These are phyloP conservation scores for Epinephelus cyanopodus DNA, from an alignment of 2,113 vertebrate genomes.

Conservation along the genomic window DNA sequence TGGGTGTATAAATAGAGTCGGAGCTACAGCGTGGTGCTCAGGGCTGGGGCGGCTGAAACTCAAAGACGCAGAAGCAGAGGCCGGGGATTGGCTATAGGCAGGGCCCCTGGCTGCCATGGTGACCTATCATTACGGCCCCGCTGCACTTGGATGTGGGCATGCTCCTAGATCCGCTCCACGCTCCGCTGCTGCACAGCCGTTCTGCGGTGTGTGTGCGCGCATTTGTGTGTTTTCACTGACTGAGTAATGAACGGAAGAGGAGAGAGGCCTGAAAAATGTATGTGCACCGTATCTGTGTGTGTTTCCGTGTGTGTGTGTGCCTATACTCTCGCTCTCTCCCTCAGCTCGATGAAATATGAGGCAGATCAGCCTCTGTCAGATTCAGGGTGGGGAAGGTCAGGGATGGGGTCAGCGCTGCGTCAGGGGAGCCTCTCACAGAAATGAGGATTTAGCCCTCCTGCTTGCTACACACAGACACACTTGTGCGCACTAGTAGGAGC, in stretches of 20 bases:
- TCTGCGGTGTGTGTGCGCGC: conserved; percentile 38
- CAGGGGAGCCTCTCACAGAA: conserved; percentile 71
- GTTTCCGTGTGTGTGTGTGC: conserved; percentile 6
- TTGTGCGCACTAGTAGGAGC: conserved; percentile 8
- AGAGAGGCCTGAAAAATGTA: conserved; percentile 56
- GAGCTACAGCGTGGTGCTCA: not conserved
- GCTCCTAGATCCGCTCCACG: conserved; percentile 48
- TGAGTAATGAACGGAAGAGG: conserved; percentile 54
- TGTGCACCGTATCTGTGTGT: conserved; percentile 38
- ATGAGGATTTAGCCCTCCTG: conserved; percentile 74
- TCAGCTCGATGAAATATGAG: conserved; percentile 79
- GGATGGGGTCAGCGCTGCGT: conserved; percentile 70
- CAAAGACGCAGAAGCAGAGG: conserved; percentile 40
- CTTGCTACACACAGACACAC: conserved; percentile 22
- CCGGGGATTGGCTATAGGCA: conserved; percentile 48
- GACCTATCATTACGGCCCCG: conserved; percentile 77
- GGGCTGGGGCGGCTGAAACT: conserved; percentile 23
- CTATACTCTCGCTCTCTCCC: conserved; percentile 5
- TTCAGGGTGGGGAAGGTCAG: conserved; percentile 77
- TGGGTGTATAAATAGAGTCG: conserved; percentile 70
- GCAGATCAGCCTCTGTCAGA: conserved; percentile 78
- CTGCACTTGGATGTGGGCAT: conserved; percentile 70
- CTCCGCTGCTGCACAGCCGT: conserved; percentile 50
- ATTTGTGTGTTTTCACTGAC: conserved; percentile 50
- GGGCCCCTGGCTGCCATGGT: conserved; percentile 24